phyloP scores from a whole-genome alignment of 2,888 invertebrate species.

The Acronicta psi region DNA sequence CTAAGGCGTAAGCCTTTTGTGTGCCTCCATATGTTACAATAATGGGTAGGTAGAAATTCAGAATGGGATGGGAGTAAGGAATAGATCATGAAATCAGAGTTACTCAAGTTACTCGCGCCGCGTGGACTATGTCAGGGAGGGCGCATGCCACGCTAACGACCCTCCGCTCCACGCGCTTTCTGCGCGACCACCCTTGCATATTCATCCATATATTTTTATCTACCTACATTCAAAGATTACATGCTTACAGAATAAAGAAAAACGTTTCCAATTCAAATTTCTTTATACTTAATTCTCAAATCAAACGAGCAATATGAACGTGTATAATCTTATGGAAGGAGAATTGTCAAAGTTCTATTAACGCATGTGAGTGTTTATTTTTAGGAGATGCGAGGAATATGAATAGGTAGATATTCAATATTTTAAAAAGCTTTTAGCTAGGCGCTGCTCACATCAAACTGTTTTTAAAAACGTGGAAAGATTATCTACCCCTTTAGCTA shows the following conservation, averaged over 20 bases:
- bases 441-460: too few relatives aligned
- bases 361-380: constrained; percentile 43
- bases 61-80: constrained; percentile 41
- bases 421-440: constrained; percentile 13
- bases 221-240: constrained; percentile 43
- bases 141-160: constrained; percentile 53
- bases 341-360: constrained; percentile 50
- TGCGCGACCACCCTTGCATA: constrained; percentile 44
- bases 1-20: constrained; percentile 43
- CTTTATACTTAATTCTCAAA: constrained; percentile 46
- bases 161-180: constrained; percentile 20
- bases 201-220: constrained; percentile 48
- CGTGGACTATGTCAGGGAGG: constrained; percentile 37
- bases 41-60: constrained; percentile 35
- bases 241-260: constrained; percentile 36
- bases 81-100: constrained; percentile 55
- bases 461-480: constrained; percentile 15
- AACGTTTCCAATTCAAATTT: constrained; percentile 48
- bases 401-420: constrained; percentile 12
- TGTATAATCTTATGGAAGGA: constrained; percentile 44
- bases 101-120: constrained; percentile 43
- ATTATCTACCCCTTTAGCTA: constrained; percentile 53
- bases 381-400: constrained; percentile 28
- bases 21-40: constrained; percentile 36
- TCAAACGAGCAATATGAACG: constrained; percentile 48